phyloP scores from a whole-genome alignment of 2,113 vertebrate genomes.

The Indri indri region DNA sequence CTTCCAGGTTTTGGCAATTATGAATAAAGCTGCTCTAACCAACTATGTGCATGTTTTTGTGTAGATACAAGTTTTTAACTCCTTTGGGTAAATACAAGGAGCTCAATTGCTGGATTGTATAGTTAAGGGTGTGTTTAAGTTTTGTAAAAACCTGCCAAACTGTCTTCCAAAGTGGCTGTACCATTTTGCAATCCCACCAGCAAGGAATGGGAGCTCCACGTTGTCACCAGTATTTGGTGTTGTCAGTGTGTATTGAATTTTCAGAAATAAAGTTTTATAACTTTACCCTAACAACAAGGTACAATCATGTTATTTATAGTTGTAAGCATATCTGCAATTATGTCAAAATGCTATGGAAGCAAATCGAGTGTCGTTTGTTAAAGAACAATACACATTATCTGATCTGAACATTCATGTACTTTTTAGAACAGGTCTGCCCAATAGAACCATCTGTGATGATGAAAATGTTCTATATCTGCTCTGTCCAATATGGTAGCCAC shows the following conservation, averaged over 20 bases:
- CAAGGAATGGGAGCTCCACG: not conserved
- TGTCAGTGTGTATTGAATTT: not conserved
- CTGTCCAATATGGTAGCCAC: not conserved
- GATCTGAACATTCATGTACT: not conserved
- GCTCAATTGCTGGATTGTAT: not conserved
- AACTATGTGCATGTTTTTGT: too few relatives aligned
- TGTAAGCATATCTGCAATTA: slow-evolving; percentile 13
- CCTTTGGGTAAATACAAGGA: not conserved
- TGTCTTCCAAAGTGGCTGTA: not conserved
- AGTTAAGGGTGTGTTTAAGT: not conserved
- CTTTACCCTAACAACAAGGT: not conserved
- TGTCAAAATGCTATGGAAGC: not conserved
- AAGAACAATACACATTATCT: not conserved
- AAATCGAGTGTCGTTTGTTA: not conserved
- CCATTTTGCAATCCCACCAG: too few relatives aligned
- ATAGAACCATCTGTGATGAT: too few relatives aligned
- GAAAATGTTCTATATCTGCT: not conserved
- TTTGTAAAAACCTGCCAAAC: not conserved
- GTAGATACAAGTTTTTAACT: not conserved
- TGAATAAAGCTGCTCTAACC: too few relatives aligned
- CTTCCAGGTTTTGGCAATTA: too few relatives aligned
- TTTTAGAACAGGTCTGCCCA: not conserved
- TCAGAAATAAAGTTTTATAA: not conserved
- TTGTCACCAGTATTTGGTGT: not conserved
- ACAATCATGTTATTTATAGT: not conserved